phyloP scores from a whole-genome alignment of 2,113 vertebrate genomes.

The Saccopteryx leptura region DNA sequence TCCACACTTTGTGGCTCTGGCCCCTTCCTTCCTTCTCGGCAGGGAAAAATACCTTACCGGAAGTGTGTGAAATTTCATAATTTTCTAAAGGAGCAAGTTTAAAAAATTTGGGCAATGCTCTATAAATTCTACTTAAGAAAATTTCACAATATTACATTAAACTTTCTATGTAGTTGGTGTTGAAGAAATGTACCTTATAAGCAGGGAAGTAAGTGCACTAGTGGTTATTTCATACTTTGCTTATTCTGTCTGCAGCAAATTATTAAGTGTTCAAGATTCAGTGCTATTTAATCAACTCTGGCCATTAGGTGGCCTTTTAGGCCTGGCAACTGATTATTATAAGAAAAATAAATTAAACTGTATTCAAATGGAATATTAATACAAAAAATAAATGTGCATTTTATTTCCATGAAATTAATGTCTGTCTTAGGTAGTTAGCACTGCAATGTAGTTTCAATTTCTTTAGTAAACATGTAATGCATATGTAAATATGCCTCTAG shows the following conservation, averaged over 20 bases:
- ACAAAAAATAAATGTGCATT: neutral
- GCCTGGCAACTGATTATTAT: neutral
- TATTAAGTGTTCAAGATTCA: neutral
- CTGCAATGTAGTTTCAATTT: too few species aligned
- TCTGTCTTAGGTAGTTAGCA: neutral
- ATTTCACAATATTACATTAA: constrained; percentile 5
- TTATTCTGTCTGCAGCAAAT: neutral
- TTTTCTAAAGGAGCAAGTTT: neutral
- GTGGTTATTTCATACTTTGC: neutral
- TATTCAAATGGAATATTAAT: neutral
- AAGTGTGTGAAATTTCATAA: neutral
- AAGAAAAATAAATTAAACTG: neutral
- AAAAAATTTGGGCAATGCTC: constrained; percentile 16
- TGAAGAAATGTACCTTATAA: neutral
- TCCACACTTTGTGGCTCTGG: too few species aligned
- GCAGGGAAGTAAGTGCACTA: neutral
- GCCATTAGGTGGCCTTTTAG: neutral
- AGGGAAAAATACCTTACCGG: too few species aligned
- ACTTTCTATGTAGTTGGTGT: neutral
- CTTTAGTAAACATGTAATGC: neutral
- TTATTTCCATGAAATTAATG: neutral
- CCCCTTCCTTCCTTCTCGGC: too few species aligned
- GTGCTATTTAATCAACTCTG: neutral
- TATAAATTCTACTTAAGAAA: neutral
- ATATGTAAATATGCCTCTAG: neutral